Percentiles rank a stretch among this genome's conserved stretches.
Conservation (phyloP, 2,113 vertebrate genomes). For the Corythoichthys intestinalis region DNA sequence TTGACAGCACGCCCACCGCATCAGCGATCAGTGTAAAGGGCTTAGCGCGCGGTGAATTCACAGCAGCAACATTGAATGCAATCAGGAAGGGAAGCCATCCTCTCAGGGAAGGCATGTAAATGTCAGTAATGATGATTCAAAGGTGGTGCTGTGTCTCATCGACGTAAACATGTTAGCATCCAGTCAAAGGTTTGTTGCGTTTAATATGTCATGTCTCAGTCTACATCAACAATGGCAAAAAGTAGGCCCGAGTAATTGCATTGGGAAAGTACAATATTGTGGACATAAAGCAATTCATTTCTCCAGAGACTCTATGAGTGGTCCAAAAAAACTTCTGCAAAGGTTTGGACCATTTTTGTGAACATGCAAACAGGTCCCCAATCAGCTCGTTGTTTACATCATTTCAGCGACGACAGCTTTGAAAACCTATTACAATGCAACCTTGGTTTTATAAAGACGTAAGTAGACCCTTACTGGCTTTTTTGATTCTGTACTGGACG, state of each 20-base stretch:
- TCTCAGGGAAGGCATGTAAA: conserved; percentile 52
- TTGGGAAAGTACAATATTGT: too few species aligned
- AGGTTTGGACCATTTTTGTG: too few species aligned
- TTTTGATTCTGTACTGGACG: too few species aligned
- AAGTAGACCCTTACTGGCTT: too few species aligned
- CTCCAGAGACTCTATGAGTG: too few species aligned
- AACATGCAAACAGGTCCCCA: too few species aligned
- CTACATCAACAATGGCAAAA: background rate
- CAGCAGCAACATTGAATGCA: conserved; percentile 34
- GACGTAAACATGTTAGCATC: background rate
- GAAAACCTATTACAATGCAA: too few species aligned
- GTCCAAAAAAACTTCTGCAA: too few species aligned
- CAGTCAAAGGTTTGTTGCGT: background rate
- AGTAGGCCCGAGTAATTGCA: background rate
- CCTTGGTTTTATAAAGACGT: too few species aligned
- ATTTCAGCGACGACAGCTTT: too few species aligned
- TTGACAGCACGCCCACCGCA: conserved; percentile 66
- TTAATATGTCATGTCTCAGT: background rate
- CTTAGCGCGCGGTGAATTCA: conserved; percentile 42
- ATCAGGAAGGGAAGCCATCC: conserved; percentile 47
- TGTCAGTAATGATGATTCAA: conserved; percentile 30
- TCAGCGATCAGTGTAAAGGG: conserved; percentile 61
- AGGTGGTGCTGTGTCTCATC: conserved; percentile 6
- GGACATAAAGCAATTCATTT: too few species aligned
- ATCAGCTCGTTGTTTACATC: too few species aligned